These are phyloP conservation scores for Unio pictorum DNA, from an alignment of 2,888 invertebrate species.

Conservation along the genomic window DNA sequence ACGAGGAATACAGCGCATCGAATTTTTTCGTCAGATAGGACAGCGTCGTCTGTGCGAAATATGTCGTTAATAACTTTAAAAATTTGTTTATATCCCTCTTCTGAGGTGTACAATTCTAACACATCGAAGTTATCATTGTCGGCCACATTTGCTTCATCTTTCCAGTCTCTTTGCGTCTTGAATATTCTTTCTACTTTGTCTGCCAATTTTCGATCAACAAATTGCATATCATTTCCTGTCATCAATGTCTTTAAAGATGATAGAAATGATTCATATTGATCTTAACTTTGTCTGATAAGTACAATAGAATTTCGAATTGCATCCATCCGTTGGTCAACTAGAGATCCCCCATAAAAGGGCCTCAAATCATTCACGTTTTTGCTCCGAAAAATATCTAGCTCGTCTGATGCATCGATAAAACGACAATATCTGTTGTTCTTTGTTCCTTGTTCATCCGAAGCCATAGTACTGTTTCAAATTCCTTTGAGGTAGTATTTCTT, in stretches of 20 bases:
- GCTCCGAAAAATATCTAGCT: conserved; percentile 25
- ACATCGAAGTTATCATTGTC: conserved; percentile 19
- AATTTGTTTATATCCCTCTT: conserved; percentile 28
- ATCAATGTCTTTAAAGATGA: conserved; percentile 17
- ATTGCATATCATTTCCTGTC: conserved; percentile 15
- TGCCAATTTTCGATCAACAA: conserved; percentile 12
- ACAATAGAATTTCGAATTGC: conserved; percentile 37
- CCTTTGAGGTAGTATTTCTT: no score
- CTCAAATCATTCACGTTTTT: conserved; percentile 31
- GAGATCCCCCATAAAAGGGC: conserved; percentile 37
- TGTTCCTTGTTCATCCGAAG: no score
- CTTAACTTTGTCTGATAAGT: conserved; percentile 37
- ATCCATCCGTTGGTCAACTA: conserved; percentile 28
- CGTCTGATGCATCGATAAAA: conserved; percentile 19
- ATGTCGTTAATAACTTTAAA: conserved; percentile 29
- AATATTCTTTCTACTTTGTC: conserved; percentile 17
- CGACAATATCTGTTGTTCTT: conserved; percentile 12
- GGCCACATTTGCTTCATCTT: not conserved
- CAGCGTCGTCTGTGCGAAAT: conserved; percentile 30
- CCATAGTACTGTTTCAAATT: no score
- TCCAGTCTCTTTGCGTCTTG: conserved; percentile 19
- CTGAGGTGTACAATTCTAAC: conserved; percentile 27
- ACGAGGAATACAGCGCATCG: conserved; percentile 38
- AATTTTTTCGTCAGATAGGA: conserved; percentile 24
- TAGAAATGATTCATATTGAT: conserved; percentile 23